Evolutionary conservation across 1,140 invertebrate genomes (phyloP).

Genomic region (Leptinotarsa texana): DNA sequence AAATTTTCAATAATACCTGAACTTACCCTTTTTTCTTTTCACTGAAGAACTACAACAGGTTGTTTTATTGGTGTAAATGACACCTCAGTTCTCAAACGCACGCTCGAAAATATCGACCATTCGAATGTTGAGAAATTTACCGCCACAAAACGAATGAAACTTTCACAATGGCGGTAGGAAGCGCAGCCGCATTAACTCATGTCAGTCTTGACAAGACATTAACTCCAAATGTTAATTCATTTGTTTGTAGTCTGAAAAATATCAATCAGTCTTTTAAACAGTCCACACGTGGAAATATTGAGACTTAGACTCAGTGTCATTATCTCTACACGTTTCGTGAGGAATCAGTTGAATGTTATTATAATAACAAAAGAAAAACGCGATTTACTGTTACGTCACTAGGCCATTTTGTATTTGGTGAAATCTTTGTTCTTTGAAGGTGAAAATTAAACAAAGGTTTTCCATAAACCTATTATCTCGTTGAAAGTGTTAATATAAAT

Average conservation of each 20-base stretch:
- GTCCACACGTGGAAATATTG: constrained; percentile 25
- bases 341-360: constrained; percentile 26
- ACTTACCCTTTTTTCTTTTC: background rate
- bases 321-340: constrained; percentile 10
- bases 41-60: constrained; percentile 17
- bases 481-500: constrained; percentile 37
- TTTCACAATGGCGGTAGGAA: constrained; percentile 12
- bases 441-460: constrained; percentile 28
- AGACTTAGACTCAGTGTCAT: constrained; percentile 16
- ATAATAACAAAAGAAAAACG: constrained; percentile 34
- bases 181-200: constrained; percentile 25
- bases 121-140: constrained; percentile 33
- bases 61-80: constrained; percentile 9
- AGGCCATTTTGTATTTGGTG: constrained; percentile 52
- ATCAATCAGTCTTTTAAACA: constrained; percentile 39
- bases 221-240: constrained; percentile 37
- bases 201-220: constrained; percentile 45
- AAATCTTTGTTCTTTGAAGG: constrained; percentile 34
- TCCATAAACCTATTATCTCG: constrained; percentile 33
- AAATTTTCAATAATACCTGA: no score
- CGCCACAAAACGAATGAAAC: constrained; percentile 39
- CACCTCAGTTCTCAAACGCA: constrained; percentile 30
- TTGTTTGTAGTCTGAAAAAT: constrained; percentile 36
- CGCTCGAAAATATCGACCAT: constrained; percentile 38
- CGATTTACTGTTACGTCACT: constrained; percentile 51